These are phyloP conservation scores for Mormyrus iriodes DNA, from an alignment of 2,113 vertebrate genomes.

Conservation along the genomic window DNA sequence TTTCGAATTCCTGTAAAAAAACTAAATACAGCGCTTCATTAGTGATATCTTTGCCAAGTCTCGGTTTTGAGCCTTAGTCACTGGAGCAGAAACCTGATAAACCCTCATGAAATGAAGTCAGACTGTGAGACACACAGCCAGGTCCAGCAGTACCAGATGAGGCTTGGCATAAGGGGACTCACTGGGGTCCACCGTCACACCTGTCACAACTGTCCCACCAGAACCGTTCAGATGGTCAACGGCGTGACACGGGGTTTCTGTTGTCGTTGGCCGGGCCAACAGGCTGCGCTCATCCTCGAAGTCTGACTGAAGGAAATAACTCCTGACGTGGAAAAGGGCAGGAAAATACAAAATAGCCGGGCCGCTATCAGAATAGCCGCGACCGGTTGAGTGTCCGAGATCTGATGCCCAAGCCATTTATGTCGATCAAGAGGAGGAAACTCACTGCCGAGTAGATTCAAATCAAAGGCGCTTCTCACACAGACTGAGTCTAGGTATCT, in stretches of 20 bases:
- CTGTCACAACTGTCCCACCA: background rate
- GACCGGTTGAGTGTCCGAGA: background rate
- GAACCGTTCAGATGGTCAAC: background rate
- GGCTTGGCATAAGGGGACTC: background rate
- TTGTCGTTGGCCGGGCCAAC: background rate
- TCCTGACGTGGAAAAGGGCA: background rate
- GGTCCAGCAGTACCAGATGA: constrained; percentile 12
- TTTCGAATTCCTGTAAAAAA: background rate
- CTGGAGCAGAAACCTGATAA: background rate
- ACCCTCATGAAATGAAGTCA: background rate
- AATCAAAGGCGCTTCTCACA: background rate
- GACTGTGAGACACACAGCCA: background rate
- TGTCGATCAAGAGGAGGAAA: background rate
- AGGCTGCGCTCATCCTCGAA: background rate
- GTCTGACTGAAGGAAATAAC: background rate
- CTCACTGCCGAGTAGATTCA: background rate
- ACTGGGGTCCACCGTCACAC: background rate
- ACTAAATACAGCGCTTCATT: background rate
- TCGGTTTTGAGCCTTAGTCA: background rate
- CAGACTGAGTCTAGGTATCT: background rate
- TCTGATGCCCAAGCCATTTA: background rate
- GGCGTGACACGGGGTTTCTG: background rate
- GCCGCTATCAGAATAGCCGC: too few relatives aligned
- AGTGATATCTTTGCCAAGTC: background rate
- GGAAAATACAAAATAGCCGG: too few relatives aligned